phyloP scores from a whole-genome alignment of 2,888 invertebrate species.

The Ariolimax columbianus region DNA sequence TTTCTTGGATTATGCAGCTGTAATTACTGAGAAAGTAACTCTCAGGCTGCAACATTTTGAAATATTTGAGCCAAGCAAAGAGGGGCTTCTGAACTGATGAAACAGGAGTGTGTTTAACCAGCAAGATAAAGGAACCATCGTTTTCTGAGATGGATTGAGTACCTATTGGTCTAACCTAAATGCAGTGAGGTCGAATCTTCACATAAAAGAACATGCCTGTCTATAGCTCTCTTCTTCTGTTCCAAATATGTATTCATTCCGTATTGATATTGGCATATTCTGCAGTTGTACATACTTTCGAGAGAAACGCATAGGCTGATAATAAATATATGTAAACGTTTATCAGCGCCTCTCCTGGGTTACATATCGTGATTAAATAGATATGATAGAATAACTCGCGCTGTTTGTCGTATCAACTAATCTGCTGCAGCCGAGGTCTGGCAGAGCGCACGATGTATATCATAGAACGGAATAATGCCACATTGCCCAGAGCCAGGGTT shows the following conservation, averaged over 20 bases:
- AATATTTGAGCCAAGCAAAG: too few relatives aligned
- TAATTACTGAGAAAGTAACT: too few relatives aligned
- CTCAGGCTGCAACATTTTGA: too few relatives aligned
- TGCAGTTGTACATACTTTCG: not conserved
- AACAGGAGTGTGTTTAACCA: too few relatives aligned
- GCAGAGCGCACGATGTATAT: not conserved
- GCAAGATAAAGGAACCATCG: too few relatives aligned
- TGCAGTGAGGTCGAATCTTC: too few relatives aligned
- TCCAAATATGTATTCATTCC: not conserved
- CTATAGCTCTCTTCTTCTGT: not conserved
- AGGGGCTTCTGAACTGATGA: too few relatives aligned
- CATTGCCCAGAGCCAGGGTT: not conserved
- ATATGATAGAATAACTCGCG: not conserved
- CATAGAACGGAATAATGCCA: not conserved
- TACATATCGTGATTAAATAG: not conserved
- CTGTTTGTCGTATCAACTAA: not conserved
- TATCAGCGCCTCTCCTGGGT: not conserved
- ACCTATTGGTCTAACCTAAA: too few relatives aligned
- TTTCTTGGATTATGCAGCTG: too few relatives aligned
- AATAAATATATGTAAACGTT: constrained; percentile 4
- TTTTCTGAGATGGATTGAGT: too few relatives aligned
- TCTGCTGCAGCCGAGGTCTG: not conserved
- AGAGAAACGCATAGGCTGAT: not conserved
- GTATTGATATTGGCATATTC: not conserved
- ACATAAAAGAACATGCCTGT: not conserved